Evolutionary conservation across 1,140 invertebrate species (phyloP).

Genomic region (Drosophila saltans): DNA sequence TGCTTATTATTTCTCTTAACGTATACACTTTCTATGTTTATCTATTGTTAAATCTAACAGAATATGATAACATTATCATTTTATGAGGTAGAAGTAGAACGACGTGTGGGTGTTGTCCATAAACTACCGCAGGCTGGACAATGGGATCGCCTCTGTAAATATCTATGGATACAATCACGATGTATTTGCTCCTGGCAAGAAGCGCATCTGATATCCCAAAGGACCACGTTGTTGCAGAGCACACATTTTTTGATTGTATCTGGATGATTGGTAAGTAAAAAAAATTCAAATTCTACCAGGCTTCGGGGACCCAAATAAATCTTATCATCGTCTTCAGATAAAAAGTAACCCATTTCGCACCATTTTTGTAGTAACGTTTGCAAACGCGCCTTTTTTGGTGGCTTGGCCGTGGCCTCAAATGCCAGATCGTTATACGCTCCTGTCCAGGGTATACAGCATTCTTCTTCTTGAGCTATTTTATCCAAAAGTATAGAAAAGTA

Average conservation of each 20-base stretch:
- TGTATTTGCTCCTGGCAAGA: conserved; percentile 56
- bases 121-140: conserved; percentile 52
- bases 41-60: not conserved
- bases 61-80: not conserved
- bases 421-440: conserved; percentile 41
- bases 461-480: conserved; percentile 42
- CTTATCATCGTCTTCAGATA: conserved; percentile 35
- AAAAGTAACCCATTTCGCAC: conserved; percentile 62
- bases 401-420: conserved; percentile 21
- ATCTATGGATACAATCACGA: conserved; percentile 60
- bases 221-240: conserved; percentile 61
- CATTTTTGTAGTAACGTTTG: conserved; percentile 50
- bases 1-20: not conserved
- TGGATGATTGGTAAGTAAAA: conserved; percentile 47
- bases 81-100: conserved; percentile 13
- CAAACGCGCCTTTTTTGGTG: conserved; percentile 51
- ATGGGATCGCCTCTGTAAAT: conserved; percentile 57
- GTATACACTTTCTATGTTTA: not conserved
- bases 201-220: conserved; percentile 62
- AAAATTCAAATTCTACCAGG: conserved; percentile 59
- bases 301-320: conserved; percentile 64
- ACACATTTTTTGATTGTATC: conserved; percentile 55
- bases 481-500: conserved; percentile 63
- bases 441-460: conserved; percentile 56
- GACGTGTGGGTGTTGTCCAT: conserved; percentile 50